A percentile compares a stretch with the other conserved stretches of the same genome.
phyloP scores from a whole-genome alignment of 2,113 vertebrate genomes.

The Ammospiza nelsoni region DNA sequence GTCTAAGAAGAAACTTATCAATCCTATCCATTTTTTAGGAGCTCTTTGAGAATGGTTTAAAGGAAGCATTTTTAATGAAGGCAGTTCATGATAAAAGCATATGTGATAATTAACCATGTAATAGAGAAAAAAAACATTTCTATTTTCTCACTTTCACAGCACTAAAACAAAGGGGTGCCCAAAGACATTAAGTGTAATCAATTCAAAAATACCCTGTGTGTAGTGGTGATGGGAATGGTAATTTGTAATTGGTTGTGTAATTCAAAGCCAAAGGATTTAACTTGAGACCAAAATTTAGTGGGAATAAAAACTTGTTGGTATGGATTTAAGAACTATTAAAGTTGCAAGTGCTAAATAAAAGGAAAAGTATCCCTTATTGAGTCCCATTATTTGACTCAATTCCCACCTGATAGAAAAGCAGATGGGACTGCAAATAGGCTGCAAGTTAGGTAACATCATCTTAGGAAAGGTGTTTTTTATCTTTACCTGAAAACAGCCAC shows the following conservation, averaged over 20 bases:
- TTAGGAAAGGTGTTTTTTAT: not conserved
- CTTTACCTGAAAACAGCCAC: not conserved
- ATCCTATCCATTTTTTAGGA: slow-evolving; percentile 44
- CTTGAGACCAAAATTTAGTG: not conserved
- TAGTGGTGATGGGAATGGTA: not conserved
- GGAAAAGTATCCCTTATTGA: not conserved
- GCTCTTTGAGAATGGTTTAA: not conserved
- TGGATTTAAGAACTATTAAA: not conserved
- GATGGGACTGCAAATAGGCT: not conserved
- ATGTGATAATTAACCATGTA: not conserved
- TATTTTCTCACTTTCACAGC: not conserved
- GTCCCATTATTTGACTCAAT: not conserved
- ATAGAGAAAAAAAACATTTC: not conserved
- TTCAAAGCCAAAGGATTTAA: not conserved
- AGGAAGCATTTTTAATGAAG: slow-evolving; percentile 36
- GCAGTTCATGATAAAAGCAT: not conserved
- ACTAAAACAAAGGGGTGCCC: not conserved
- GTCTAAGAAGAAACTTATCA: slow-evolving; percentile 33
- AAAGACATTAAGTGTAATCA: not conserved
- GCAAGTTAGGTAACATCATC: not conserved
- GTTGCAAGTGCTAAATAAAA: not conserved
- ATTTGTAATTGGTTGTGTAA: not conserved
- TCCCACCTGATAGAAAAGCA: not conserved
- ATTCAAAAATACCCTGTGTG: not conserved
- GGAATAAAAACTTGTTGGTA: not conserved